These are phyloP conservation scores for Drosophila grimshawi DNA, from an alignment of 1,140 invertebrate genomes.

Conservation along the genomic window DNA sequence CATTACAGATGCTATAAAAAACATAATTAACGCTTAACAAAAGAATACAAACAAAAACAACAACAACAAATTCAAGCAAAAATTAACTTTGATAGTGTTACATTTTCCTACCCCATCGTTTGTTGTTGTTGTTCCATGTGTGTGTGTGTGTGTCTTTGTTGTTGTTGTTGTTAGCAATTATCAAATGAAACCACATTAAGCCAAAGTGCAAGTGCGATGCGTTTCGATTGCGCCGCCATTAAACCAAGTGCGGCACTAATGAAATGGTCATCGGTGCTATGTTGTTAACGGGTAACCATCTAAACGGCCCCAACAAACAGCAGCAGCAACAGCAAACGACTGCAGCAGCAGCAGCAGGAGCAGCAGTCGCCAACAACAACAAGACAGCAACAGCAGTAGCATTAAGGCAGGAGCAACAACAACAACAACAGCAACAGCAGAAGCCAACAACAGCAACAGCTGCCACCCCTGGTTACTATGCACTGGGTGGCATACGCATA, in stretches of 20 bases:
- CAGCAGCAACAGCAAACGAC: conserved; percentile 54
- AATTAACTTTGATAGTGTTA: conserved; percentile 34
- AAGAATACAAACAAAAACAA: conserved; percentile 26
- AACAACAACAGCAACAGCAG: conserved; percentile 18
- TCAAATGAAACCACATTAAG: conserved; percentile 25
- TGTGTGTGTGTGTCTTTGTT: no score
- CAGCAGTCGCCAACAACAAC: conserved; percentile 24
- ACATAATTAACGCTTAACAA: conserved; percentile 49
- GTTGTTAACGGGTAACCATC: conserved; percentile 78
- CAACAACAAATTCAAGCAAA: conserved; percentile 36
- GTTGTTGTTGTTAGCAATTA: conserved; percentile 31
- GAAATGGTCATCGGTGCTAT: conserved; percentile 84
- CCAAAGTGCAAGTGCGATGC: conserved; percentile 36
- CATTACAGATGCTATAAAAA: conserved; percentile 65
- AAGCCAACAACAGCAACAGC: conserved; percentile 15
- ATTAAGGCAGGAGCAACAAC: conserved; percentile 14
- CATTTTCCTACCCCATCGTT: conserved; percentile 15
- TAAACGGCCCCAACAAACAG: conserved; percentile 65
- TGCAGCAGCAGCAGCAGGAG: conserved; percentile 50
- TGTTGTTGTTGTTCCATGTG: conserved; percentile 17
- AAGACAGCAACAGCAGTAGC: conserved; percentile 12
- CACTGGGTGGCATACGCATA: conserved; percentile 86
- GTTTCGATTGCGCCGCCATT: conserved; percentile 48
- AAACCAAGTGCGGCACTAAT: conserved; percentile 71
- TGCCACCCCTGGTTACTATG: conserved; percentile 55